Conservation (phyloP, 2,113 vertebrate genomes). For the Gyps fulvus region DNA sequence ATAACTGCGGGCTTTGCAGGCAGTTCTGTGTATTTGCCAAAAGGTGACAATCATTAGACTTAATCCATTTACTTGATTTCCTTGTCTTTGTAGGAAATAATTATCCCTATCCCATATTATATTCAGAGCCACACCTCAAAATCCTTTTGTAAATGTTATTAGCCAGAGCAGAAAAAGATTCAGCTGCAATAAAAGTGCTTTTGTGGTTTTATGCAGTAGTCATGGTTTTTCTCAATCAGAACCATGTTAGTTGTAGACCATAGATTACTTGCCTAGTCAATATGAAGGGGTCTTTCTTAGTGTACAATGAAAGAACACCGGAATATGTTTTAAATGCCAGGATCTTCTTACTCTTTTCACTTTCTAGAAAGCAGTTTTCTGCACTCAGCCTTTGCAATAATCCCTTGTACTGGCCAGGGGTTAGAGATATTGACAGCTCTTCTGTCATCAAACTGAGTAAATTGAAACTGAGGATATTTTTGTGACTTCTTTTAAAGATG, state of each 20-base stretch:
- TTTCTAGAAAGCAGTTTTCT: not conserved
- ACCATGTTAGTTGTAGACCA: not conserved
- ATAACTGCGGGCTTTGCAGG: not conserved
- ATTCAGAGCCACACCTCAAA: not conserved
- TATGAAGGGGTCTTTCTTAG: not conserved
- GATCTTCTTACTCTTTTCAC: not conserved
- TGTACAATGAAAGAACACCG: not conserved
- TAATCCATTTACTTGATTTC: not conserved
- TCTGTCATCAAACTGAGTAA: not conserved
- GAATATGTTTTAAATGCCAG: not conserved
- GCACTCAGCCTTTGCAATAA: not conserved
- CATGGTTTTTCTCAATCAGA: not conserved
- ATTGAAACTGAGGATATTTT: not conserved
- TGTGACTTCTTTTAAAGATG: not conserved
- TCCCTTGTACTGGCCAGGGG: not conserved
- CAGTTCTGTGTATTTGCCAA: not conserved
- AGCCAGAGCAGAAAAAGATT: not conserved
- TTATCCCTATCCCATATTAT: not conserved
- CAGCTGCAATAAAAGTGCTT: not conserved
- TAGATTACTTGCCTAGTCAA: not conserved
- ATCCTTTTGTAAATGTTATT: not conserved
- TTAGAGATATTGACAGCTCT: not conserved
- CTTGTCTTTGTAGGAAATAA: not conserved
- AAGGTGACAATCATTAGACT: not conserved
- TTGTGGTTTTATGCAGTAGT: not conserved